Conservation (phyloP, 2,113 vertebrate species). For the Oenanthe melanoleuca region DNA sequence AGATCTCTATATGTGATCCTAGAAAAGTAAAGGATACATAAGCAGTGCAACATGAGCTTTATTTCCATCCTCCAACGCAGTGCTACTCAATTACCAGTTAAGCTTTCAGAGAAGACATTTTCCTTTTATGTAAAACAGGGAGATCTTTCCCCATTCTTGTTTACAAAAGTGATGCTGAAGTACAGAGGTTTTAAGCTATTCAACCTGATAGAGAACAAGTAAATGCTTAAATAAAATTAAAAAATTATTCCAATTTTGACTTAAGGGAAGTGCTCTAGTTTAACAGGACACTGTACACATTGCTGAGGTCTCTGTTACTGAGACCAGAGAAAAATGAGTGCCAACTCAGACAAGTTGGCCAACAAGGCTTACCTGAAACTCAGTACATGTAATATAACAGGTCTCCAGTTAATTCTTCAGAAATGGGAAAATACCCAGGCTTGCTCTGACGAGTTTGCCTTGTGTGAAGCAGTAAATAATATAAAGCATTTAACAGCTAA, state of each 20-base stretch:
- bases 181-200: conserved; percentile 28
- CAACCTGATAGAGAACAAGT: conserved; percentile 16
- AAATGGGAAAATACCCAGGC: conserved; percentile 5
- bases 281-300: not conserved
- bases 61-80: conserved; percentile 43
- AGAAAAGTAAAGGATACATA: conserved; percentile 18
- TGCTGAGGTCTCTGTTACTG: not conserved
- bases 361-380: conserved; percentile 11
- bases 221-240: not conserved
- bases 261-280: conserved; percentile 21
- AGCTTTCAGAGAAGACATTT: conserved; percentile 30
- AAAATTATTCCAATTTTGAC: not conserved
- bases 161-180: conserved; percentile 34
- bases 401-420: conserved; percentile 46
- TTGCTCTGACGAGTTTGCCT: not conserved
- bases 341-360: not conserved
- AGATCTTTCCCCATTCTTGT: not conserved
- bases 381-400: not conserved
- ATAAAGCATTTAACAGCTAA: not conserved
- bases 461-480: not conserved
- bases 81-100: conserved; percentile 32
- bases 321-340: not conserved
- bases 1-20: not conserved
- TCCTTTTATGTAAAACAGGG: not conserved
- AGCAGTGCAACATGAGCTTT: conserved; percentile 60